Evolutionary conservation across 2,797 vertebrate species (phyloP), one percentile per base, ranked within the genome.

Genomic region (Karalla daura): DNA sequence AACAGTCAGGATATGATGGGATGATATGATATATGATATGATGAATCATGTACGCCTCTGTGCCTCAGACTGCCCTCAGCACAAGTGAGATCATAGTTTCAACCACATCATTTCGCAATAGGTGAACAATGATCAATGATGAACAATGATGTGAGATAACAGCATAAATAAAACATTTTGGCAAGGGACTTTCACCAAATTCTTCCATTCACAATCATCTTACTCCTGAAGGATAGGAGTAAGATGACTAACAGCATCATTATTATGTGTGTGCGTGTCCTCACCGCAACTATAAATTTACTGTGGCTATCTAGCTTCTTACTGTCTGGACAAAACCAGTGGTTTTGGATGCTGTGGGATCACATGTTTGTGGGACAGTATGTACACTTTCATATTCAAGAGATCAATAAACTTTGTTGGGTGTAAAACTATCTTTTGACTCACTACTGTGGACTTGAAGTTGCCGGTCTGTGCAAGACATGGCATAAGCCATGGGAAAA

Each of bases 341-440:
- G n/a, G n/a, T n/a, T n/a, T n/a, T n/a, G n/a, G n/a, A n/a, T n/a
- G n/a, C n/a, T n/a, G n/a, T n/a, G 28, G 2, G 21, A 7, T 36
- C 21, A 24, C 5, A 11, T 35, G 39, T 2, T 23, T 18, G 2
- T 66, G 54, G 61, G 36, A 30, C 23, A 21, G 3, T 44, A n/a
- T 46, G 3, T 43, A 13, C 1, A 21, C 28, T 20, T 50, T 37
- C 7, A 40, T 54, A 2, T 39, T n/a, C 5, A 60, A 46, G 32
- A 33, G 6, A 0, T 60, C 2, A 65, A 61, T 73, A 78, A 69
- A 78, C 2, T 0, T 33, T 1, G 15, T 25, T 55, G 4, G 43
- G 2, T 52, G 12, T n/a, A 67, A 32, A 5, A 20, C 23, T 27
- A 33, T 37, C 3, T 51, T 23, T 25, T 1, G 14, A 9, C 2